Evolutionary conservation across 64 coral and sea anemone genomes (phyloP), one percentile per base, ranked within the genome.

Genomic region (Hydrozoanthus tunicans): DNA sequence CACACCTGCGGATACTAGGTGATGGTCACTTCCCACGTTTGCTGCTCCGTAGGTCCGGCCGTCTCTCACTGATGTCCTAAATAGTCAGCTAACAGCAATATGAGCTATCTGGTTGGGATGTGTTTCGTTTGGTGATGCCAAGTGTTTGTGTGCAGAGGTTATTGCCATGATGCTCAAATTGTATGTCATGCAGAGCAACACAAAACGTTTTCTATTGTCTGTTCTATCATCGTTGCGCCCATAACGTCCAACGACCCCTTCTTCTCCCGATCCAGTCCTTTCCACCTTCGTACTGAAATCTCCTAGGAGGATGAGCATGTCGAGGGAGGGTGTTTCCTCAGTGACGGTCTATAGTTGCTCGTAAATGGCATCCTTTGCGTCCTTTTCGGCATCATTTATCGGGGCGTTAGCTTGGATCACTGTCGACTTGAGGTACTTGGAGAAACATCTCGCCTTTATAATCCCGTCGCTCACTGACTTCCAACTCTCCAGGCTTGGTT

Each of bases 401-500:
- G 65, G 65, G 5, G 14, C 65, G 13, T 68, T 15, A 5, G 13
- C 9, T 68, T 68, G 65, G 14, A 14, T 11, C 14, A 68, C 65
- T 68, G 23, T 55, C 12, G 51, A 56, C 7, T 57, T 57, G 53
- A 64, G 63, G 59, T 64, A 81, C 79, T 81, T 81, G 59, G 79
- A 81, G 79, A 26, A 62, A 58, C 32, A 26, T 54, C 43, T 78
- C 6, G 75, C 8, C 56, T 17, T 71, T 71, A 0, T 71, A 24
- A 24, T 71, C 27, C 54, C 9, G 76, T 78, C 53, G 11, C 51
- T 62, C 79, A 63, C 79, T 43, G 83, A 83, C 43, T 78, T 79
- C 91, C 91, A 92, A 15, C 85, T 81, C 60, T 77, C 51, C 59
- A 92, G 54, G 15, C 55, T 85, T 11, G 64, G 73, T 17, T 43